Conservation (phyloP, 30 jellyfish, hydroid and myxozoan species). For the Aurelia aurita complex sp. Pacific region DNA sequence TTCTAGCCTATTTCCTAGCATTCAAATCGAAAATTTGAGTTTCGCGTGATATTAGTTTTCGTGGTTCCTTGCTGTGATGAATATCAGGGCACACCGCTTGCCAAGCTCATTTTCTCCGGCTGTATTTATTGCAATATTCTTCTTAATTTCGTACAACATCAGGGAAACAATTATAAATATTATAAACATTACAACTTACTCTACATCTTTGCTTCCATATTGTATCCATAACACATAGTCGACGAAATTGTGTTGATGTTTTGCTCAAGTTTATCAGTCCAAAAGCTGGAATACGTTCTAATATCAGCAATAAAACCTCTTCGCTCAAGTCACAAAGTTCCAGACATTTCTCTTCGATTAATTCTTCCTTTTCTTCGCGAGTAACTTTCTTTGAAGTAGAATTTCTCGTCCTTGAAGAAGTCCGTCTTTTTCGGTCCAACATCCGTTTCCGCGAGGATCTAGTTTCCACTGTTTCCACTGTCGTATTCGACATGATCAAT, state of each 20-base stretch:
- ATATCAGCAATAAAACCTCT: constrained; percentile 78
- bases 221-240: constrained; percentile 88
- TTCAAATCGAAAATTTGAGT: no score
- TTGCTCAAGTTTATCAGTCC: constrained; percentile 87
- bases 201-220: constrained; percentile 95
- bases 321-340: constrained; percentile 87
- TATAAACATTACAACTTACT: constrained; percentile 47
- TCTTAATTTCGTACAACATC: not conserved
- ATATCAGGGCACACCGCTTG: no score
- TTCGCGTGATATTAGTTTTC: no score
- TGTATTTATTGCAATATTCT: no score
- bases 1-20: no score
- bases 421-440: constrained; percentile 22
- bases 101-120: no score
- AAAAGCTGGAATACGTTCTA: constrained; percentile 91
- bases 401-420: constrained; percentile 6
- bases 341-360: constrained; percentile 27
- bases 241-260: constrained; percentile 85
- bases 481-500: constrained; percentile 29
- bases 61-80: no score
- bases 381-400: not conserved
- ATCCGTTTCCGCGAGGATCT: constrained; percentile 33
- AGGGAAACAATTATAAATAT: not conserved
- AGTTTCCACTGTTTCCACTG: not conserved
- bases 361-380: constrained; percentile 14